Evolutionary conservation across 2,113 vertebrate species (phyloP).

Genomic region (Octodon degus): DNA sequence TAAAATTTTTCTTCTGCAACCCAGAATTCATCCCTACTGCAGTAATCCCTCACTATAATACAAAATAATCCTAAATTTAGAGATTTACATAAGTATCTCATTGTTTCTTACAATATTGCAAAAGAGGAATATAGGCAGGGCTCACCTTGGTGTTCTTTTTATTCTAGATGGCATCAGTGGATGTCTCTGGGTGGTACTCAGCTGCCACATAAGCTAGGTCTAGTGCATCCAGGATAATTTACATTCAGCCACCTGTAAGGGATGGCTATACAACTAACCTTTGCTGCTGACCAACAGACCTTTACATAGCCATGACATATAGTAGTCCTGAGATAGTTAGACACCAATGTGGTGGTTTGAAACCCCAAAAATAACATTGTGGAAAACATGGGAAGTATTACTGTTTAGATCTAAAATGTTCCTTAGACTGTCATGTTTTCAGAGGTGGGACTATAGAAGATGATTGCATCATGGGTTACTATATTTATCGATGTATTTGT

Average conservation of each 20-base stretch:
- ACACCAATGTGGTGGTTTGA: not conserved
- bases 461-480: not conserved
- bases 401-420: not conserved
- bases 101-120: conserved; percentile 5
- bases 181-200: not conserved
- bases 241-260: not conserved
- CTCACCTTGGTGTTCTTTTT: not conserved
- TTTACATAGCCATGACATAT: not conserved
- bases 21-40: not conserved
- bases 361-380: not conserved
- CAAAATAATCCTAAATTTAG: not conserved
- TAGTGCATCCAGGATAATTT: not conserved
- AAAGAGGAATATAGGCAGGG: not conserved
- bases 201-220: not conserved
- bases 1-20: not conserved
- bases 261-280: not conserved
- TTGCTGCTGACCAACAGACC: not conserved
- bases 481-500: not conserved
- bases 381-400: not conserved
- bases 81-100: not conserved
- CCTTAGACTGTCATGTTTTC: not conserved
- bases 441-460: not conserved
- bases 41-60: not conserved
- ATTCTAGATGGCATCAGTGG: not conserved
- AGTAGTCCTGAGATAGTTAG: not conserved